Evolutionary conservation across 2,888 invertebrate species (phyloP), one percentile per base, ranked within the genome.

Genomic region (Anthophora plumipes): DNA sequence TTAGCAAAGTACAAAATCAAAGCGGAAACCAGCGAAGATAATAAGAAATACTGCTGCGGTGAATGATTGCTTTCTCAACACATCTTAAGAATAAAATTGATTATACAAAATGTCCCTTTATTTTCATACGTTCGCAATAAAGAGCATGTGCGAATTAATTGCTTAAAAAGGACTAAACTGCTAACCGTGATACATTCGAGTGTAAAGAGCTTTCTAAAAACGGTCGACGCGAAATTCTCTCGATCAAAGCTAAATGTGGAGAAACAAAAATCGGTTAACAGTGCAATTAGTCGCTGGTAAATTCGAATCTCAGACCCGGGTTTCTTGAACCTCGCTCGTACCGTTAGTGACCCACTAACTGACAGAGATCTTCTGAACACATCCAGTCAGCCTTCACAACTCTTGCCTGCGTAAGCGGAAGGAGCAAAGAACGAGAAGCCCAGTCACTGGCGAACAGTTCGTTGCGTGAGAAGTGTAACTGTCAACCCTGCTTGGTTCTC

Each of bases 291-390:
- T 69, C 73, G 60, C 54, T 83, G 77, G 85, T 80, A 69, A 90
- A 90, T 91, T 89, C 85, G 85, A 89, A 87, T 83, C 76, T 83
- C 76, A 63, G 83, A 82, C 52, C 83, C 77, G 90, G 88, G 93
- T 92, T 93, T 91, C 91, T 93, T 92, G 92, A 92, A 92, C 92
- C 90, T 75, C 76, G 79, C 54, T 77, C 85, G 87, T 91, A 92
- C 93, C 93, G 93, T 93, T 93, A 92, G 82, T 90, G 93, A 92
- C 93, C 93, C 90, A 93, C 92, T 92, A 92, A 91, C 91, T 90
- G 91, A 91, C 88, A 91, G 90, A 91, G 84, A 89, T 89, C 89
- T 89, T 88, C 85, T 85, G 88, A 82, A 86, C 85, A 83, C 80
- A 80, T 86, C 85, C 85, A 89, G 86, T 87, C 87, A 85, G 82